These are phyloP conservation scores for Zaprionus davidi DNA, from an alignment of 1,140 invertebrate species.

Conservation along the genomic window DNA sequence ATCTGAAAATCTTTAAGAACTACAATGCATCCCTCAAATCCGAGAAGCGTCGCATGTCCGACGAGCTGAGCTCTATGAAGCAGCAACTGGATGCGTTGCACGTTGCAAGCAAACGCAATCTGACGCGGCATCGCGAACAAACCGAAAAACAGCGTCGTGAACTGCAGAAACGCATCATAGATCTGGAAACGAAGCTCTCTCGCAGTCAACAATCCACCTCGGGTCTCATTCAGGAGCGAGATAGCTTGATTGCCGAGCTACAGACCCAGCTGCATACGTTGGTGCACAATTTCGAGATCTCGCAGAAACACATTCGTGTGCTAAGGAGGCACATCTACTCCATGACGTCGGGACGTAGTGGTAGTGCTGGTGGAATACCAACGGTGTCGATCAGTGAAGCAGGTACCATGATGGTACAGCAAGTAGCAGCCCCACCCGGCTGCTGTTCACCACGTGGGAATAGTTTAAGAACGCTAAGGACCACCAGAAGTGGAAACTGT, in stretches of 20 bases:
- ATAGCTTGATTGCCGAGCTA: slow-evolving; percentile 75
- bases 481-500: background rate
- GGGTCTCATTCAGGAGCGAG: slow-evolving; percentile 73
- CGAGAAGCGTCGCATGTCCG: slow-evolving; percentile 62
- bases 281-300: slow-evolving; percentile 81
- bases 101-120: slow-evolving; percentile 58
- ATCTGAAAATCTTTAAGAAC: slow-evolving; percentile 80
- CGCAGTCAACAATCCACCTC: slow-evolving; percentile 78
- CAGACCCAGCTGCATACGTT: slow-evolving; percentile 76
- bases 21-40: slow-evolving; percentile 69
- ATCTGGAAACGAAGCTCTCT: slow-evolving; percentile 72
- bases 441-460: background rate
- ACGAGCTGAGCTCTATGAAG: slow-evolving; percentile 57
- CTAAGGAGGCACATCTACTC: slow-evolving; percentile 75
- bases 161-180: slow-evolving; percentile 74
- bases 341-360: slow-evolving; percentile 55
- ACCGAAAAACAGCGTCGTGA: slow-evolving; percentile 75
- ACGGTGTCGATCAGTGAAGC: slow-evolving; percentile 23
- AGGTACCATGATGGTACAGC: slow-evolving; percentile 21
- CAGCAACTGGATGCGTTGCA: slow-evolving; percentile 68
- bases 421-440: slow-evolving; percentile 8
- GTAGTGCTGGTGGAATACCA: slow-evolving; percentile 27
- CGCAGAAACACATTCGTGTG: slow-evolving; percentile 79
- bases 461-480: slow-evolving; percentile 4
- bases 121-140: slow-evolving; percentile 73